phyloP scores from a whole-genome alignment of 2,113 vertebrate genomes.

The Paraplagusia blochii region DNA sequence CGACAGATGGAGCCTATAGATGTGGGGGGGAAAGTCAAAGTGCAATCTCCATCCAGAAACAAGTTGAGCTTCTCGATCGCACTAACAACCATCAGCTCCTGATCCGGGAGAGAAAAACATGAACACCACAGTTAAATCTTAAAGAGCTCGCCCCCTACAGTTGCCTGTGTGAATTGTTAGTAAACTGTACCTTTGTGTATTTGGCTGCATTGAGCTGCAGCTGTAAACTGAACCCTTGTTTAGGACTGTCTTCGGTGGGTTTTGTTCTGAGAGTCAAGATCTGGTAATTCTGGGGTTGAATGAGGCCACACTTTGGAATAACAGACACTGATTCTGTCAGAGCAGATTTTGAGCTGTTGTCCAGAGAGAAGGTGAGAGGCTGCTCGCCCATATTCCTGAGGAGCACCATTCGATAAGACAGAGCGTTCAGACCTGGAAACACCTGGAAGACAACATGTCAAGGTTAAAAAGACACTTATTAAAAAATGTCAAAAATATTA shows the following conservation, averaged over 20 bases:
- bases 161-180: not conserved
- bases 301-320: conserved; percentile 77
- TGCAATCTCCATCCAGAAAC: conserved; percentile 74
- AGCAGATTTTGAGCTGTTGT: conserved; percentile 47
- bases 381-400: conserved; percentile 79
- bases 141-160: not conserved
- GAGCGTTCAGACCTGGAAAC: conserved; percentile 77
- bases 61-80: conserved; percentile 75
- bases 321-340: conserved; percentile 59
- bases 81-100: conserved; percentile 81
- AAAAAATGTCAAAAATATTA: no score
- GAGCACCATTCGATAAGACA: conserved; percentile 78
- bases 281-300: conserved; percentile 81
- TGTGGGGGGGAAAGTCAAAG: conserved; percentile 86
- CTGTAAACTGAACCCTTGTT: conserved; percentile 69
- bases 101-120: conserved; percentile 8
- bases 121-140: not conserved
- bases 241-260: conserved; percentile 66
- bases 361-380: conserved; percentile 78
- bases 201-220: conserved; percentile 82
- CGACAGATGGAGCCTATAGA: conserved; percentile 74
- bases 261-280: conserved; percentile 80
- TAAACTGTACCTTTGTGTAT: conserved; percentile 78
- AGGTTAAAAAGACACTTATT: no score
- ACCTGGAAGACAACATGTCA: conserved; percentile 64